Conservation (phyloP, 2,797 vertebrate genomes). For the Coracias cyanogaster region DNA sequence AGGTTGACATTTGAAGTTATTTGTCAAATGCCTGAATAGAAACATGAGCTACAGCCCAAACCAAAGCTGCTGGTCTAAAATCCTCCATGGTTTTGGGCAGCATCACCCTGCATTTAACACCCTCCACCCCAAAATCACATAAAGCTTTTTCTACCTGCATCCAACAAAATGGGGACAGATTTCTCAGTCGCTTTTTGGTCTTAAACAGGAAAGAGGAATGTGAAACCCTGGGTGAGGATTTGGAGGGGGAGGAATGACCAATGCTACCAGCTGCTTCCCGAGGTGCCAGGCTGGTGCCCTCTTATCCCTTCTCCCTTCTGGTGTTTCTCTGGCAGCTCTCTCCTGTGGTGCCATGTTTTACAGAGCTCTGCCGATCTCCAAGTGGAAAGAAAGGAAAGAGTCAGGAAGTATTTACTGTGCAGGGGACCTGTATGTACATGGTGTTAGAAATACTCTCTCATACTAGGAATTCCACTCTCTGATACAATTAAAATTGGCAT, state of each 20-base stretch:
- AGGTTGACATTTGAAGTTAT: not conserved
- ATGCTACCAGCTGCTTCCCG: not conserved
- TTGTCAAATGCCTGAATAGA: not conserved
- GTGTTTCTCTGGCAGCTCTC: not conserved
- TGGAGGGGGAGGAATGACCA: not conserved
- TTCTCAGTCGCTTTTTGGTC: not conserved
- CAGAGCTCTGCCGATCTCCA: not conserved
- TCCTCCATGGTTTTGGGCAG: not conserved
- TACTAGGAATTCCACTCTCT: not conserved
- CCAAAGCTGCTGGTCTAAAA: not conserved
- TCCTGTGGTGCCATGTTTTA: accelerated
- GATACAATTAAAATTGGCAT: not conserved
- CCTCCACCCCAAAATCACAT: not conserved
- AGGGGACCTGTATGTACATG: no score
- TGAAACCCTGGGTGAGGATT: accelerated
- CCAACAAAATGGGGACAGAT: not conserved
- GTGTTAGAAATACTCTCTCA: not conserved
- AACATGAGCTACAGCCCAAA: not conserved
- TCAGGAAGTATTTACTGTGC: not conserved
- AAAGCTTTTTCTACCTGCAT: not conserved
- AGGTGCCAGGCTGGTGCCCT: not conserved
- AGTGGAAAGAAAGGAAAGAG: not conserved
- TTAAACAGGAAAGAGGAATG: not conserved
- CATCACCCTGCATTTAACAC: not conserved
- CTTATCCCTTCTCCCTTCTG: not conserved